phyloP scores from a whole-genome alignment of 2,113 vertebrate genomes.

The Scophthalmus maximus region DNA sequence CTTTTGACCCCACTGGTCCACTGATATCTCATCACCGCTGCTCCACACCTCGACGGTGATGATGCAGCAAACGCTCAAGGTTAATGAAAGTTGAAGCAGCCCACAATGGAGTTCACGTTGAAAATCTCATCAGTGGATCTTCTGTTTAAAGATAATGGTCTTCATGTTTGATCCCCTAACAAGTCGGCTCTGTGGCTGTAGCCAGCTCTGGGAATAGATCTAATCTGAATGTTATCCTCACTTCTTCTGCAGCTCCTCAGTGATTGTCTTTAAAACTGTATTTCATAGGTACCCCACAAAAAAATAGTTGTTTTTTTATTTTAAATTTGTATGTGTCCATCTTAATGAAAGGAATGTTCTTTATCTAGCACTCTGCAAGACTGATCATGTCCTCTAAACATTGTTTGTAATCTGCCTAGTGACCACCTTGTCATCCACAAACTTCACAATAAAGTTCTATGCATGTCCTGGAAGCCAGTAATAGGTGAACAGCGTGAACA shows the following conservation, averaged over 20 bases:
- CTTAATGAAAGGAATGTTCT: too few species aligned
- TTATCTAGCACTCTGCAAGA: too few species aligned
- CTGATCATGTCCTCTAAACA: too few species aligned
- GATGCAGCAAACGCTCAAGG: constrained; percentile 63
- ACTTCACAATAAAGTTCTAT: too few species aligned
- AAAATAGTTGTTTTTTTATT: too few species aligned
- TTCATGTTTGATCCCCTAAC: constrained; percentile 26
- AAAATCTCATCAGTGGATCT: constrained; percentile 20
- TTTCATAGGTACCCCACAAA: too few species aligned
- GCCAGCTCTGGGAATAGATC: not conserved
- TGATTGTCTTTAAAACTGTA: not conserved
- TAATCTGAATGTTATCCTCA: not conserved
- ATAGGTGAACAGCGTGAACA: too few species aligned
- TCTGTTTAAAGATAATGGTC: constrained; percentile 16
- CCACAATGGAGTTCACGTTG: constrained; percentile 16
- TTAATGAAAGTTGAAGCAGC: constrained; percentile 64
- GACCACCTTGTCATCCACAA: too few species aligned
- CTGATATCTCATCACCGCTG: constrained; percentile 43
- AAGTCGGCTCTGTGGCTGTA: not conserved
- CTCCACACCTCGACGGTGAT: constrained; percentile 42
- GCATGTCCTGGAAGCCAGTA: too few species aligned
- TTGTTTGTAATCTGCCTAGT: too few species aligned
- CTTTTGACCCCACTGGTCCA: constrained; percentile 41
- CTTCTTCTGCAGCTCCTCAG: not conserved
- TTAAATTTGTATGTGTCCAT: too few species aligned